Evolutionary conservation across 2,888 invertebrate genomes (phyloP).

Genomic region (Cylindroiulus punctatus): DNA sequence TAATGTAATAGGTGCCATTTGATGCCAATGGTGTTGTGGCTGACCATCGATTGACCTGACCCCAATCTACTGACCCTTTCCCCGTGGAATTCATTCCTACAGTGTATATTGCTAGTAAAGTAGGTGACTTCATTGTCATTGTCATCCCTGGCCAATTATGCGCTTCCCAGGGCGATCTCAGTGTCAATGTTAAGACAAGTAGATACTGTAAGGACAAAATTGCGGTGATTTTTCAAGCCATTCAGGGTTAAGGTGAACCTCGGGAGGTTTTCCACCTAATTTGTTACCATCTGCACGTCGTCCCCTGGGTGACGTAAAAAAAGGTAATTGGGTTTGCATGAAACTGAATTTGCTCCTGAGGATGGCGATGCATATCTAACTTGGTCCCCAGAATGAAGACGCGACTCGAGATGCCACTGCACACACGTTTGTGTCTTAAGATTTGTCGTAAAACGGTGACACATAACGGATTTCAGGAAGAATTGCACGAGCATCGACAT

Average conservation of each 20-base stretch:
- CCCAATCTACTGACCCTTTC: background rate
- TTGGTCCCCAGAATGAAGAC: background rate
- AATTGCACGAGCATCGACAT: background rate
- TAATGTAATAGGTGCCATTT: background rate
- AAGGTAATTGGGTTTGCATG: conserved; percentile 2
- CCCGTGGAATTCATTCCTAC: background rate
- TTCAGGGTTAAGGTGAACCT: conserved; percentile 1
- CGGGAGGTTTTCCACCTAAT: conserved; percentile 10
- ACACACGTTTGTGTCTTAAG: background rate
- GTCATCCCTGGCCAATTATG: background rate
- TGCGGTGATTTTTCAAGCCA: conserved; percentile 7
- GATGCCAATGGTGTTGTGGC: background rate
- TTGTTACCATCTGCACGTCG: background rate
- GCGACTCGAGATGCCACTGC: background rate
- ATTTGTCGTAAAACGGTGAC: background rate
- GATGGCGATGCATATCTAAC: conserved; percentile 18
- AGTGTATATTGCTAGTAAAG: background rate
- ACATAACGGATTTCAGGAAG: background rate
- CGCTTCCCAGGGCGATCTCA: background rate
- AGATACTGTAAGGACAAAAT: background rate
- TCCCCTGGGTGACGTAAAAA: background rate
- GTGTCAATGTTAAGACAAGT: background rate
- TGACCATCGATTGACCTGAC: background rate
- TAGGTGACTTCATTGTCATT: background rate
- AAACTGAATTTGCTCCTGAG: background rate